Conservation (phyloP, 2,797 vertebrate species). For the Alcedo atthis region DNA sequence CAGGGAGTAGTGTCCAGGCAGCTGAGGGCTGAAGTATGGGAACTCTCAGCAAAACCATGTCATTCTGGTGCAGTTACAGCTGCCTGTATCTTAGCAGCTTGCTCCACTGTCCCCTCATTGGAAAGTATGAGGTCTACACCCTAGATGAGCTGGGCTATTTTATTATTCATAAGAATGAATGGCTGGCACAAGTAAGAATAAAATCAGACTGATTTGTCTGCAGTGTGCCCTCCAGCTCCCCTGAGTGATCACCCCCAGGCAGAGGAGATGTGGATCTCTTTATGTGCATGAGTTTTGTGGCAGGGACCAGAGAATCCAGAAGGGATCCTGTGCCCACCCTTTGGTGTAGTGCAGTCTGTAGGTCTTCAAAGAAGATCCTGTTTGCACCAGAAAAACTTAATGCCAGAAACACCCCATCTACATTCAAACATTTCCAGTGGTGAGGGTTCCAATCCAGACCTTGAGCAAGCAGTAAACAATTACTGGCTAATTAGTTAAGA, state of each 20-base stretch:
- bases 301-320: accelerated
- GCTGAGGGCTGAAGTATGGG: not conserved
- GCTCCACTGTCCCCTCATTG: not conserved
- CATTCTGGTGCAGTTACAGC: not conserved
- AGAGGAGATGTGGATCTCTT: not conserved
- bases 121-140: not conserved
- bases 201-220: not conserved
- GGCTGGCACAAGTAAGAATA: not conserved
- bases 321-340: not conserved
- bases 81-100: not conserved
- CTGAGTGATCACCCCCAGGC: not conserved
- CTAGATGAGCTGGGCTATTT: not conserved
- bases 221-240: not conserved
- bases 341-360: not conserved
- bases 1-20: not conserved
- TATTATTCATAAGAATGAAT: not conserved
- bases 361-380: not conserved
- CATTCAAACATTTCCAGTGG: not conserved
- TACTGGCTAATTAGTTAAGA: not conserved
- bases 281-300: not conserved
- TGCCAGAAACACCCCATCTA: not conserved
- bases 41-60: not conserved
- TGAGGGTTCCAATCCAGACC: not conserved
- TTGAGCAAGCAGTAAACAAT: not conserved
- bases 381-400: not conserved